Conservation (phyloP, 2,888 invertebrate species). For the Drosophila multiciliata region DNA sequence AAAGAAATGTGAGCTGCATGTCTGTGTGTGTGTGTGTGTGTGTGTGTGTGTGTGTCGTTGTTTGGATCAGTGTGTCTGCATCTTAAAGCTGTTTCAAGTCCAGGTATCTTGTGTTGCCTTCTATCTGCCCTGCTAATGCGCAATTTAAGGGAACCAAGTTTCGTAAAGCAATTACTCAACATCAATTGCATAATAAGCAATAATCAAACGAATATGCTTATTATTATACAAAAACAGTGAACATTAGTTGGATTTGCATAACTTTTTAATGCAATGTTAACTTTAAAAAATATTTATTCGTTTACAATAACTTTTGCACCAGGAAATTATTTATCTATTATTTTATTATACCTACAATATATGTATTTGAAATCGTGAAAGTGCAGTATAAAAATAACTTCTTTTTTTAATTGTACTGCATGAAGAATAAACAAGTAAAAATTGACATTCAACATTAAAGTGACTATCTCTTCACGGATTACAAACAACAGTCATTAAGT, state of each 20-base stretch:
- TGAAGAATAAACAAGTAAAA: no score
- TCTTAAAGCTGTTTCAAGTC: slow-evolving; percentile 21
- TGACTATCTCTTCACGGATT: neutral
- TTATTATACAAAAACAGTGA: slow-evolving; percentile 14
- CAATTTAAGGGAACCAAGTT: slow-evolving; percentile 32
- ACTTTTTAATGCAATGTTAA: neutral
- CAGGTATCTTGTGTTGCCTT: slow-evolving; percentile 14
- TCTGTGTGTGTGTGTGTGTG: slow-evolving; percentile 5
- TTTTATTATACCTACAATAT: neutral
- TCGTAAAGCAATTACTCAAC: slow-evolving; percentile 1
- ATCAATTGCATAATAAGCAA: slow-evolving; percentile 30
- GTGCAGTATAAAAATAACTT: neutral
- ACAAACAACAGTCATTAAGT: neutral
- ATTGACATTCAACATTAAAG: neutral
- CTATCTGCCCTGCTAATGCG: slow-evolving; percentile 27
- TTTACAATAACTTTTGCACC: neutral
- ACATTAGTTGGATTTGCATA: neutral
- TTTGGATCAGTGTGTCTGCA: slow-evolving; percentile 8
- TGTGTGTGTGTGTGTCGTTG: neutral
- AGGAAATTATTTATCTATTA: neutral
- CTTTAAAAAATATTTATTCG: neutral
- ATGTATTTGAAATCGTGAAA: neutral
- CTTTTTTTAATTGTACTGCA: no score
- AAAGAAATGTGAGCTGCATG: neutral
- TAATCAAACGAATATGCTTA: slow-evolving; percentile 30